A percentile compares a stretch with the other conserved stretches of the same genome.
These are phyloP conservation scores for Sebastes taczanowskii DNA, from an alignment of 2,797 vertebrate species.

Conservation along the genomic window DNA sequence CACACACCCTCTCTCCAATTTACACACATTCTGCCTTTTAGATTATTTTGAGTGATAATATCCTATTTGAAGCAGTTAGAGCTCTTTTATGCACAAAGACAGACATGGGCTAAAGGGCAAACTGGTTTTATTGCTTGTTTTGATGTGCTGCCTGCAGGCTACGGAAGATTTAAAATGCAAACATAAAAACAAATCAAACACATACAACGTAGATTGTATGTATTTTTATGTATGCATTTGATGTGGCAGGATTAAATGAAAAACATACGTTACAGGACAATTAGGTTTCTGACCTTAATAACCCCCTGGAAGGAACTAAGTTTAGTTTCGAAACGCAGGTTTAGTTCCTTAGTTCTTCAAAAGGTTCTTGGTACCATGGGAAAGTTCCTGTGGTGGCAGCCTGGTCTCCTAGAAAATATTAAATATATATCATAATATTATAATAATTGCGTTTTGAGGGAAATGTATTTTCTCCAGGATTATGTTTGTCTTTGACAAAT, in stretches of 20 bases:
- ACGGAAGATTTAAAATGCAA: background rate
- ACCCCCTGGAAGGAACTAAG: background rate
- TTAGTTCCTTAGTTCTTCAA: background rate
- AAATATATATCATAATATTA: no score
- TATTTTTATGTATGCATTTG: background rate
- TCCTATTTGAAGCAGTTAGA: slow-evolving; percentile 17
- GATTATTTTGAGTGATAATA: slow-evolving; percentile 25
- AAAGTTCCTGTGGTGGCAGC: no score
- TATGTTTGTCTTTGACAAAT: no score
- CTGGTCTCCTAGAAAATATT: no score
- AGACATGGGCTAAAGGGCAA: background rate
- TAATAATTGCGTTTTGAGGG: no score
- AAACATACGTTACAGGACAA: background rate
- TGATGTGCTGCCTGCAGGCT: background rate
- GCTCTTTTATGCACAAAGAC: slow-evolving; percentile 1
- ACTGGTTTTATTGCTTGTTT: background rate
- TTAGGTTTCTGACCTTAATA: background rate
- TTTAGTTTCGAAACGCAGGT: background rate
- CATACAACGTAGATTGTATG: background rate
- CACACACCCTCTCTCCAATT: background rate
- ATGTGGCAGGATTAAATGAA: background rate
- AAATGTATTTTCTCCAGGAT: no score
- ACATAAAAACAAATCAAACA: background rate
- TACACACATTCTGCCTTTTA: background rate
- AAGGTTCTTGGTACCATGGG: no score